phyloP scores from a whole-genome alignment of 1,140 invertebrate species.

The Drosophila prosaltans region DNA sequence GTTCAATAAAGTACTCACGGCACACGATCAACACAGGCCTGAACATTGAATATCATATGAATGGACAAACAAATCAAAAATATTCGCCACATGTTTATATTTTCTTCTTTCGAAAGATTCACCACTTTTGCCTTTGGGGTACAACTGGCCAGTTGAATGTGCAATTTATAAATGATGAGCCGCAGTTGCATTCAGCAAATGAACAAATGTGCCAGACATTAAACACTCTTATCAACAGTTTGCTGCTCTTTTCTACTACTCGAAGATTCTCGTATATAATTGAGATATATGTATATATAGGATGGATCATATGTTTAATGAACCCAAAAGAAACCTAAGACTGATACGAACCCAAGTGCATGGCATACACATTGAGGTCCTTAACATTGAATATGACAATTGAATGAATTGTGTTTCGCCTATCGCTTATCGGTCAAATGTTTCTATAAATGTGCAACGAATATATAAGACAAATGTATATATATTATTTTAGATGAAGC shows the following conservation, averaged over 20 bases:
- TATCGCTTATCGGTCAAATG: slow-evolving; percentile 43
- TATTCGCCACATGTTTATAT: slow-evolving; percentile 42
- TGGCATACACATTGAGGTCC: slow-evolving; percentile 48
- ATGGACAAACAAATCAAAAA: slow-evolving; percentile 30
- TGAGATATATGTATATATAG: slow-evolving; percentile 37
- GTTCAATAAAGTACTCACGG: slow-evolving; percentile 55
- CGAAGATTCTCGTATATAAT: slow-evolving; percentile 29
- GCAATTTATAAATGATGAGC: slow-evolving; percentile 60
- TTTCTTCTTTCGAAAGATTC: background rate
- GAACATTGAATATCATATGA: slow-evolving; percentile 17
- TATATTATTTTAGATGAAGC: background rate
- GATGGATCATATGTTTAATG: slow-evolving; percentile 57
- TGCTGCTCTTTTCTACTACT: slow-evolving; percentile 13
- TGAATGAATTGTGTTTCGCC: slow-evolving; percentile 15
- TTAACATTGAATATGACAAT: slow-evolving; percentile 61
- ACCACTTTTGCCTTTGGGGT: background rate
- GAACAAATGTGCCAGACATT: slow-evolving; percentile 33
- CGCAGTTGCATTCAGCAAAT: slow-evolving; percentile 32
- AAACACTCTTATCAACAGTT: slow-evolving; percentile 42
- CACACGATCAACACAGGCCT: slow-evolving; percentile 61
- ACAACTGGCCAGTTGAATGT: slow-evolving; percentile 46
- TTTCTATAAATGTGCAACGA: background rate
- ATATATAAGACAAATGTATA: background rate
- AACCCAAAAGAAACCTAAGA: slow-evolving; percentile 52
- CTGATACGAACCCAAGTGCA: slow-evolving; percentile 52